Conservation (phyloP, 2,797 vertebrate species). For the Fratercula arctica region DNA sequence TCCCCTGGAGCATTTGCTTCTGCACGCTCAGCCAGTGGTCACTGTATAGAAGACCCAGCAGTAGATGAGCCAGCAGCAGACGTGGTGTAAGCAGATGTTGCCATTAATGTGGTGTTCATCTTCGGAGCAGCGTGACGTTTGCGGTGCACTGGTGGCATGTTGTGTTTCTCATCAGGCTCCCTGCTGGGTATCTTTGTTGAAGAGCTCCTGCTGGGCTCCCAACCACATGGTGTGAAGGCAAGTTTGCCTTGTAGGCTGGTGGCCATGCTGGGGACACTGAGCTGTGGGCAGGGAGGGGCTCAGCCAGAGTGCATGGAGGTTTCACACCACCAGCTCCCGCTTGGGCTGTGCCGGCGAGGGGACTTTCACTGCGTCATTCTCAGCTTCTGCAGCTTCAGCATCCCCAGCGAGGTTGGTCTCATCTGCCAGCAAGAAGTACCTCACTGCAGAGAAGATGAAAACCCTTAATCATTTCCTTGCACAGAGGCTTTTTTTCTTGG, state of each 20-base stretch:
- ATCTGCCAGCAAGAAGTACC: background rate
- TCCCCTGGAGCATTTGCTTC: background rate
- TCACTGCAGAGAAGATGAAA: background rate
- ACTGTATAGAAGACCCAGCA: background rate
- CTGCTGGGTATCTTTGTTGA: background rate
- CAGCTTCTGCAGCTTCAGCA: background rate
- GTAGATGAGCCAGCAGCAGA: background rate
- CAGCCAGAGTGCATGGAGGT: background rate
- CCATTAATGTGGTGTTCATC: background rate
- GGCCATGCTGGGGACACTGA: background rate
- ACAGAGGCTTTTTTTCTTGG: background rate
- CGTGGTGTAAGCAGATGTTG: background rate
- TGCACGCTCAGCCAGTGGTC: background rate
- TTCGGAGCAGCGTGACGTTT: background rate
- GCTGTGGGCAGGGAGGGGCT: background rate
- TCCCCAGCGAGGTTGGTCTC: background rate
- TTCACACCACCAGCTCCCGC: background rate
- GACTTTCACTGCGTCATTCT: background rate
- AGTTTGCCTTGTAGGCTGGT: background rate
- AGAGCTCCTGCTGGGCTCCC: background rate
- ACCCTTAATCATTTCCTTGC: background rate
- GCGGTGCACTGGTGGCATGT: rapidly evolving
- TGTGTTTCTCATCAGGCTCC: background rate
- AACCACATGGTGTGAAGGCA: background rate
- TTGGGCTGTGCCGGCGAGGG: background rate